Conservation (phyloP, 2,797 vertebrate genomes). For the Crenichthys baileyi region DNA sequence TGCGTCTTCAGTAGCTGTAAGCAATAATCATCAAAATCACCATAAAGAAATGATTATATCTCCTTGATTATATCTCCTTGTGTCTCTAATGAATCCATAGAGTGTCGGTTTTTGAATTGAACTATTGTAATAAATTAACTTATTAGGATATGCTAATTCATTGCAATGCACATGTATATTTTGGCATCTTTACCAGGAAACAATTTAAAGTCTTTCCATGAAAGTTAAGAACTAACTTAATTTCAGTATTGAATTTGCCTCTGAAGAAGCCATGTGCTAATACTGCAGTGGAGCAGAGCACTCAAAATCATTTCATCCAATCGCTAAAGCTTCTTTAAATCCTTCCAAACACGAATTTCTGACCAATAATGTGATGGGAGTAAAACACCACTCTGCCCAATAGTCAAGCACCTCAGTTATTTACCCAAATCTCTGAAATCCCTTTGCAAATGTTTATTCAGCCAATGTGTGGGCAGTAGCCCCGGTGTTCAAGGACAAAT, state of each 20-base stretch:
- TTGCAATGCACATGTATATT: slow-evolving; percentile 5
- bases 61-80: too few relatives aligned
- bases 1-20: too few relatives aligned
- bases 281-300: slow-evolving; percentile 52
- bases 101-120: too few relatives aligned
- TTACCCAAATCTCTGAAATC: slow-evolving; percentile 74
- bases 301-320: slow-evolving; percentile 69
- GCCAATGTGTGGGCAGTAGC: slow-evolving; percentile 60
- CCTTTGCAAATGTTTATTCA: slow-evolving; percentile 62
- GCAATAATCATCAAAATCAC: too few relatives aligned
- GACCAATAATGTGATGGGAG: slow-evolving; percentile 66
- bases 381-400: slow-evolving; percentile 56
- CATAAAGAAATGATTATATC: too few relatives aligned
- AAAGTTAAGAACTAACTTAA: slow-evolving; percentile 59
- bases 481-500: slow-evolving; percentile 52
- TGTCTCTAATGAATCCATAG: too few relatives aligned
- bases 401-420: slow-evolving; percentile 59
- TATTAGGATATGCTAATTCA: background rate
- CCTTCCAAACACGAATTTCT: slow-evolving; percentile 67
- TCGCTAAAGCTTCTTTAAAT: slow-evolving; percentile 73
- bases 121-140: background rate
- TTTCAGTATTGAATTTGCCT: slow-evolving; percentile 57
- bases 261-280: slow-evolving; percentile 61
- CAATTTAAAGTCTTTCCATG: slow-evolving; percentile 51
- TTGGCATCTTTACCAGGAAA: slow-evolving; percentile 47